These are phyloP conservation scores for Mythimna lalbum DNA, from an alignment of 2,888 invertebrate species.

Conservation along the genomic window DNA sequence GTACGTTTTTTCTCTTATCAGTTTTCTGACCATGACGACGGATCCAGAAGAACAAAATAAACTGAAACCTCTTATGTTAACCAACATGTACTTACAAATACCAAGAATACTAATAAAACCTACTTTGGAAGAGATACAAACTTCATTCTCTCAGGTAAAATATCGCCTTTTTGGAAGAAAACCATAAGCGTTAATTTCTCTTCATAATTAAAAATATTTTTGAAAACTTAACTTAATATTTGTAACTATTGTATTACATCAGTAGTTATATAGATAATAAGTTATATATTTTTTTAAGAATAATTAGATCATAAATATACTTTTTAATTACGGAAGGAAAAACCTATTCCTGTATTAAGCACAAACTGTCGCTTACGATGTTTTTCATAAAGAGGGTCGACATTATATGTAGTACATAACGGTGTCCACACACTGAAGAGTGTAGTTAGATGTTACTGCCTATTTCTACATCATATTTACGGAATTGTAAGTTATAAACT, in stretches of 20 bases:
- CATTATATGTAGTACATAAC: neutral
- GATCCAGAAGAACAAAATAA: conserved; percentile 87
- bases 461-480: neutral
- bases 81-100: conserved; percentile 92
- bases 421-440: neutral
- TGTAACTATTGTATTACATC: no score
- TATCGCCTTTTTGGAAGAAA: no score
- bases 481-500: neutral
- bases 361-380: no score
- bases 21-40: conserved; percentile 87
- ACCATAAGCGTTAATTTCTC: no score
- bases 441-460: neutral
- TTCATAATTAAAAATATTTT: no score
- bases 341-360: no score
- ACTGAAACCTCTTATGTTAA: conserved; percentile 90
- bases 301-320: no score
- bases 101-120: conserved; percentile 92
- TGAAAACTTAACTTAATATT: no score
- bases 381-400: no score
- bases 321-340: no score
- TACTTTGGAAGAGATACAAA: conserved; percentile 93
- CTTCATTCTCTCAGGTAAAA: conserved; percentile 91
- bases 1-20: conserved; percentile 61
- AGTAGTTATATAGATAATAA: no score
- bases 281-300: no score